These are phyloP conservation scores for Regulus satrapa DNA, from an alignment of 2,113 vertebrate genomes.

Conservation along the genomic window DNA sequence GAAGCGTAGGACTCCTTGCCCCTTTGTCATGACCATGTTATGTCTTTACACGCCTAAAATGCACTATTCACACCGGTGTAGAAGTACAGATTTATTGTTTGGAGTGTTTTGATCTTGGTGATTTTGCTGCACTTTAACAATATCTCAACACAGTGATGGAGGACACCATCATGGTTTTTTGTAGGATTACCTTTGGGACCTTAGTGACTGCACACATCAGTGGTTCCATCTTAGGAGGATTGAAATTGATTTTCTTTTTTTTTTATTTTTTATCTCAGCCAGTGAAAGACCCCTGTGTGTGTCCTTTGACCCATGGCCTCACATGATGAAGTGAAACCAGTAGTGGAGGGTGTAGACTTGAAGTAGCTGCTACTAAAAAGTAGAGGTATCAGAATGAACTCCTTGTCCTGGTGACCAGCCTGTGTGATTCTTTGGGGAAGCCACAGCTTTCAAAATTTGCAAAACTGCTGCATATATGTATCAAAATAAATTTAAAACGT, in stretches of 20 bases:
- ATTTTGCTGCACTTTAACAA: neutral
- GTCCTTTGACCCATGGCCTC: constrained; percentile 54
- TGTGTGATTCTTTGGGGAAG: neutral
- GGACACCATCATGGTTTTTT: constrained; percentile 49
- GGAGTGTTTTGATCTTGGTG: neutral
- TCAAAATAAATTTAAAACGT: neutral
- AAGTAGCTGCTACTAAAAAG: neutral
- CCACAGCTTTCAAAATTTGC: neutral
- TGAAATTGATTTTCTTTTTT: constrained; percentile 65
- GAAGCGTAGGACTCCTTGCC: neutral
- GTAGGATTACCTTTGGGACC: constrained; percentile 52
- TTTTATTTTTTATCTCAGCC: constrained; percentile 7
- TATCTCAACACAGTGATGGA: constrained; percentile 34
- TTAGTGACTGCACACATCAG: constrained; percentile 55
- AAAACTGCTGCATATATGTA: neutral
- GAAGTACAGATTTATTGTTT: neutral
- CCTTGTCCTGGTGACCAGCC: neutral
- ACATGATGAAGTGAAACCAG: constrained; percentile 51
- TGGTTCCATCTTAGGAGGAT: constrained; percentile 63
- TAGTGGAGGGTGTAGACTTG: constrained; percentile 2
- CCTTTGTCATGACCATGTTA: neutral
- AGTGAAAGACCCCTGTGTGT: constrained; percentile 24
- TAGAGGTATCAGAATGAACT: neutral
- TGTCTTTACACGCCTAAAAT: neutral
- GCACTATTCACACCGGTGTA: neutral